Percentiles rank a stretch among this genome's conserved stretches.
Conservation (phyloP, 2,888 invertebrate species). For the Cephus pygmeus region DNA sequence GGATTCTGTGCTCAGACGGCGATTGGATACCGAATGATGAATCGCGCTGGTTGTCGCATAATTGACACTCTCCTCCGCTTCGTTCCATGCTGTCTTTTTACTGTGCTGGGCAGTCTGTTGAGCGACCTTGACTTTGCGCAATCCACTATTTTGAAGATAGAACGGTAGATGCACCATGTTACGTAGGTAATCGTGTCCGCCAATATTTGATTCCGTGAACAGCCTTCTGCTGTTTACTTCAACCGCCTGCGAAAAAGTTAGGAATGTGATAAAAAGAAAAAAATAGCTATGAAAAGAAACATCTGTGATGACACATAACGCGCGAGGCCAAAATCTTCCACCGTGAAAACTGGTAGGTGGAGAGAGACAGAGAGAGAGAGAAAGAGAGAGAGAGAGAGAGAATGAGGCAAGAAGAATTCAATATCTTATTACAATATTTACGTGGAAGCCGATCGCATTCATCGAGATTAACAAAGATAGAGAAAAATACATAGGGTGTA, state of each 20-base stretch:
- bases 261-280: conserved; percentile 8
- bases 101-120: conserved; percentile 78
- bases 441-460: not conserved
- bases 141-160: conserved; percentile 95
- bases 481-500: not conserved
- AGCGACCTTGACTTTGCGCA: conserved; percentile 88
- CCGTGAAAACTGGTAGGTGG: not conserved
- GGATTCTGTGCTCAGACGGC: conserved; percentile 83
- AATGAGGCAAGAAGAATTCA: not conserved
- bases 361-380: no score
- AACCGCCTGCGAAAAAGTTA: conserved; percentile 74
- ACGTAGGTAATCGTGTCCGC: conserved; percentile 92
- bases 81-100: conserved; percentile 63
- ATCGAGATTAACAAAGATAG: not conserved
- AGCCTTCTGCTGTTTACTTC: conserved; percentile 89
- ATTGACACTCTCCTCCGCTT: conserved; percentile 69
- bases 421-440: not conserved
- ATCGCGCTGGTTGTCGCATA: conserved; percentile 65
- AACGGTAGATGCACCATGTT: conserved; percentile 98
- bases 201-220: conserved; percentile 91
- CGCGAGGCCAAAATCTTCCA: not conserved
- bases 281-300: not conserved
- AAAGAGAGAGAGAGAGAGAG: no score
- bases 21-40: conserved; percentile 74
- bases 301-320: not conserved